Conservation (phyloP, 2,888 invertebrate genomes). For the Chrysolina americana region DNA sequence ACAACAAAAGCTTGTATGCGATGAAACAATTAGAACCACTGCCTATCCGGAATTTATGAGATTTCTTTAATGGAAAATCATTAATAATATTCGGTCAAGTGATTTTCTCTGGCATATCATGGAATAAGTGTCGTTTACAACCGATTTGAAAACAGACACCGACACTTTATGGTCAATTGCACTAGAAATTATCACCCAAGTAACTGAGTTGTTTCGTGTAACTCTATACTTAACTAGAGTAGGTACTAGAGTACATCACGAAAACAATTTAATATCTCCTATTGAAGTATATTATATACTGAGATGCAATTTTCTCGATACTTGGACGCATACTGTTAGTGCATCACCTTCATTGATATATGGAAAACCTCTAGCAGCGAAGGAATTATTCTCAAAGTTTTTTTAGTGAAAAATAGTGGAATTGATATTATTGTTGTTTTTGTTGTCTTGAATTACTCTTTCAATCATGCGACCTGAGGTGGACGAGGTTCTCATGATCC, state of each 20-base stretch:
- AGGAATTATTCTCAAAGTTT: not conserved
- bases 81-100: slow-evolving; percentile 10
- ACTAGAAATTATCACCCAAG: not conserved
- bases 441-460: too few species aligned
- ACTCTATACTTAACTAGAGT: not conserved
- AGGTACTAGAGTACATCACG: not conserved
- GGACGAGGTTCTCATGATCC: too few species aligned
- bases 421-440: too few species aligned
- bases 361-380: not conserved
- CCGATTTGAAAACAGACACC: slow-evolving; percentile 8
- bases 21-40: not conserved
- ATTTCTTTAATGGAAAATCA: slow-evolving; percentile 11
- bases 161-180: slow-evolving; percentile 4
- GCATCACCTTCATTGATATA: not conserved
- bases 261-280: not conserved
- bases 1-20: not conserved
- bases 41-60: not conserved
- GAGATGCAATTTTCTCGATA: not conserved
- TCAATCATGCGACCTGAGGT: too few species aligned
- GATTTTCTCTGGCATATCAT: slow-evolving; percentile 2
- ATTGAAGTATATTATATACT: not conserved
- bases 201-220: slow-evolving; percentile 4
- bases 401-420: not conserved
- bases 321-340: not conserved
- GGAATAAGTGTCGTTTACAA: slow-evolving; percentile 9